Percentiles rank a stretch among this genome's conserved stretches.
Evolutionary conservation across 2,888 invertebrate genomes (phyloP).

Genomic region (Portevinia maculata): DNA sequence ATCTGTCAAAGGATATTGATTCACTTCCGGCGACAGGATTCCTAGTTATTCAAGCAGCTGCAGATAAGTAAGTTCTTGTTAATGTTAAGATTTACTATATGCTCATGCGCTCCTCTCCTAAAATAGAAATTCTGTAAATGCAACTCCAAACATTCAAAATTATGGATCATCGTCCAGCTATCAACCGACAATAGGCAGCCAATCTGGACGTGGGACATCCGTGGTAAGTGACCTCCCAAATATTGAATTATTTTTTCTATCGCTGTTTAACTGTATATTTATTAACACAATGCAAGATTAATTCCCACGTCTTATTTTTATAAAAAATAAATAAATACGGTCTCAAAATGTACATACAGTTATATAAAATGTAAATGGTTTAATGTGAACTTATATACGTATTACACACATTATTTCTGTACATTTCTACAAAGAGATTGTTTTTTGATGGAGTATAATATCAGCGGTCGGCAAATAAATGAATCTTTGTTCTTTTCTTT

Average conservation of each 20-base stretch:
- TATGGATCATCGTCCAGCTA: constrained; percentile 85
- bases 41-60: constrained; percentile 91
- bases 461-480: no score
- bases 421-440: background rate
- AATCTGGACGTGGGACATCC: constrained; percentile 93
- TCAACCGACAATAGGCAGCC: constrained; percentile 88
- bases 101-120: constrained; percentile 1
- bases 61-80: constrained; percentile 52
- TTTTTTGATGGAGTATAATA: background rate
- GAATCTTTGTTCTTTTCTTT: no score
- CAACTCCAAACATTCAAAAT: constrained; percentile 80
- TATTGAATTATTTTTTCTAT: background rate
- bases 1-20: constrained; percentile 90
- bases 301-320: constrained; percentile 41
- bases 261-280: constrained; percentile 52
- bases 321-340: constrained; percentile 20
- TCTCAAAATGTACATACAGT: constrained; percentile 28
- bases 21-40: constrained; percentile 91
- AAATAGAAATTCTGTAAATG: constrained; percentile 80
- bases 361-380: background rate
- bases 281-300: constrained; percentile 53
- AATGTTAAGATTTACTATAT: background rate
- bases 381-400: background rate
- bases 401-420: background rate
- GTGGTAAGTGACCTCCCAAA: constrained; percentile 86